Percentiles rank a stretch among this genome's conserved stretches.
phyloP scores from a whole-genome alignment of 2,888 invertebrate species.

The Pterostichus niger region DNA sequence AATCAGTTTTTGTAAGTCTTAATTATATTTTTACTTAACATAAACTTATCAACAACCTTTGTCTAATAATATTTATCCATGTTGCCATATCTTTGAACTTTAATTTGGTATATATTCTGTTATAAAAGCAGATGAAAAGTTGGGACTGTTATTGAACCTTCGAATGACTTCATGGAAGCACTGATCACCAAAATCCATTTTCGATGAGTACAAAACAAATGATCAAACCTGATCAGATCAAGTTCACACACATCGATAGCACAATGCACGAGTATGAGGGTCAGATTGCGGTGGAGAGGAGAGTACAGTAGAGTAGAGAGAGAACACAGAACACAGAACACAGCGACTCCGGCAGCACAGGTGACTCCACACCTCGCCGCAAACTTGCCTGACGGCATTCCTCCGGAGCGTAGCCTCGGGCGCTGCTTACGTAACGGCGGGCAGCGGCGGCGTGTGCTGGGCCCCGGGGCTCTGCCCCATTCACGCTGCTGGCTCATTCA shows the following conservation, averaged over 20 bases:
- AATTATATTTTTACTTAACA: conserved; percentile 17
- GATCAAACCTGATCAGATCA: conserved; percentile 51
- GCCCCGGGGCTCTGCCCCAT: conserved; percentile 71
- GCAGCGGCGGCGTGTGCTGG: conserved; percentile 70
- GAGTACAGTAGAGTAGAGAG: conserved; percentile 68
- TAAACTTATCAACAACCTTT: no score
- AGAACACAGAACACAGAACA: no score
- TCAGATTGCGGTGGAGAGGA: conserved; percentile 7
- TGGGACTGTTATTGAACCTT: conserved; percentile 30
- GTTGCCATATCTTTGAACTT: no score
- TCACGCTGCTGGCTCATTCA: conserved; percentile 66
- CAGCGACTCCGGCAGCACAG: conserved; percentile 68
- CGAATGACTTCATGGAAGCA: conserved; percentile 7
- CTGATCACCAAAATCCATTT: conserved; percentile 27
- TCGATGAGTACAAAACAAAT: conserved; percentile 49
- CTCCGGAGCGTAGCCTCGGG: conserved; percentile 68
- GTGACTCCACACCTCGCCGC: conserved; percentile 42
- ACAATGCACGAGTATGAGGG: conserved; percentile 4
- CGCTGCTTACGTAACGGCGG: conserved; percentile 68
- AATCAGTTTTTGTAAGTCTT: not conserved
- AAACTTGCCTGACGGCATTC: conserved; percentile 78
- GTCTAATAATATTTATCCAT: no score
- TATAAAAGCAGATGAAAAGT: no score
- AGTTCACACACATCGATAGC: conserved; percentile 71
- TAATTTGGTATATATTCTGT: not conserved